Evolutionary conservation across 2,797 vertebrate genomes (phyloP), one percentile per base, ranked within the genome.

Genomic region (Oreochromis grahami): DNA sequence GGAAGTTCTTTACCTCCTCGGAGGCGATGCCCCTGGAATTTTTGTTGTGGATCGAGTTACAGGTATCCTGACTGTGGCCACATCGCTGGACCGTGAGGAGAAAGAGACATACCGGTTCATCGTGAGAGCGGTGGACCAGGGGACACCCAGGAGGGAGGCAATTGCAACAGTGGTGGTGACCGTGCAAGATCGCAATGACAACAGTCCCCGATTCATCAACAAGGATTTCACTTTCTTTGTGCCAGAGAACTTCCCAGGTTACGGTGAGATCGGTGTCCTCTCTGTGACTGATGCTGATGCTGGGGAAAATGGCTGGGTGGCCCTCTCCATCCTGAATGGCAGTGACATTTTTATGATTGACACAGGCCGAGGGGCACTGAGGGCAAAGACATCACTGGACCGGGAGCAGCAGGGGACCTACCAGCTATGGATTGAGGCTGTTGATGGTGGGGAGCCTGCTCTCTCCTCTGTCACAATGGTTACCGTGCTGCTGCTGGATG

Each of bases 151-250:
- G 80, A 97, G 92, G 89, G 98, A 99, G 95, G 97, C 98, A 0
- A 96, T 98, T 41, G 98, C 98, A 77, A 99, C 98, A 1, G 97
- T 99, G 70, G 93, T 97, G 58, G 93, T 99, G 86, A 98, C 96
- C 0, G 98, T 99, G 10, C 88, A 97, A 91, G 99, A 99, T 94
- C 98, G 97, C 93, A 99, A 99, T 52, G 99, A 99, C 96, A 99
- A 99, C 93, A 98, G 97, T 80, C 99, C 99, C 6, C 96, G 97
- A 70, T 99, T 99, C 93, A 98, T 99, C 94, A 99, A 99, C 91
- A 99, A 99, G 90, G 98, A 99, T 93, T 99, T 99, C 90, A 99
- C 98, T 15, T 99, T 99, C 94, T 99, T 99, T 3, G 97, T 99
- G 32, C 98, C 98, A 1, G 99, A 99, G 95, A 99, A 99, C 91